A percentile compares a stretch with the other conserved stretches of the same genome.
Conservation (phyloP, 2,888 invertebrate species). For the Plebejus anna region DNA sequence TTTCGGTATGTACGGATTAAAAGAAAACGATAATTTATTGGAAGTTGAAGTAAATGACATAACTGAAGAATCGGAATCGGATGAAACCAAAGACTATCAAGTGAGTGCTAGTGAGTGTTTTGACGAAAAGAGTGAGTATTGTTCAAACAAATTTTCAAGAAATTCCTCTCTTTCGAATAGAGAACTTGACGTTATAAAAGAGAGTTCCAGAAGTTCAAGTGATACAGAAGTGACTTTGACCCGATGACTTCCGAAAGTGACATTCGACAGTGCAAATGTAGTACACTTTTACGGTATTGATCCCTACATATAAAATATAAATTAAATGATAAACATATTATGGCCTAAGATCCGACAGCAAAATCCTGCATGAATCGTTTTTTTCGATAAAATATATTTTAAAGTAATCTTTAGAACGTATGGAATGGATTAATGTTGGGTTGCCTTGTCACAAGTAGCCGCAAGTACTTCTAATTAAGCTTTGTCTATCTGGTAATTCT, state of each 20-base stretch:
- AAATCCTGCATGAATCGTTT: no score
- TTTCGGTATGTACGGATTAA: conserved; percentile 58
- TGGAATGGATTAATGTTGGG: no score
- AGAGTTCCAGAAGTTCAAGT: conserved; percentile 76
- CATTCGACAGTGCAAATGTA: conserved; percentile 66
- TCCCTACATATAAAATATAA: conserved; percentile 47
- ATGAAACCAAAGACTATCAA: conserved; percentile 62
- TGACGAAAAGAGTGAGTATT: conserved; percentile 70
- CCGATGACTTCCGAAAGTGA: conserved; percentile 75
- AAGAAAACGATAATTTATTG: conserved; percentile 66
- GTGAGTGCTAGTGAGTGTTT: conserved; percentile 57
- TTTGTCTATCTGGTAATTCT: no score
- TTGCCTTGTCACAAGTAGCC: no score
- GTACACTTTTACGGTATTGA: conserved; percentile 51
- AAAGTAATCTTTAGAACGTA: no score
- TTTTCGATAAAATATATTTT: no score
- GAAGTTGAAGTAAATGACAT: conserved; percentile 71
- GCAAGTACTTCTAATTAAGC: no score
- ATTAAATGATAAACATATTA: no score
- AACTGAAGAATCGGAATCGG: conserved; percentile 56
- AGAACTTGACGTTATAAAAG: conserved; percentile 75
- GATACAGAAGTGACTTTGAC: conserved; percentile 76
- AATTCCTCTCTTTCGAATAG: conserved; percentile 72
- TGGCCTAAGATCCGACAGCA: no score
- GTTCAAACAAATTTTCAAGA: conserved; percentile 69